A percentile compares a stretch with the other conserved stretches of the same genome.
phyloP scores from a whole-genome alignment of 2,113 vertebrate species.

The Chaetorhynchus papuensis region DNA sequence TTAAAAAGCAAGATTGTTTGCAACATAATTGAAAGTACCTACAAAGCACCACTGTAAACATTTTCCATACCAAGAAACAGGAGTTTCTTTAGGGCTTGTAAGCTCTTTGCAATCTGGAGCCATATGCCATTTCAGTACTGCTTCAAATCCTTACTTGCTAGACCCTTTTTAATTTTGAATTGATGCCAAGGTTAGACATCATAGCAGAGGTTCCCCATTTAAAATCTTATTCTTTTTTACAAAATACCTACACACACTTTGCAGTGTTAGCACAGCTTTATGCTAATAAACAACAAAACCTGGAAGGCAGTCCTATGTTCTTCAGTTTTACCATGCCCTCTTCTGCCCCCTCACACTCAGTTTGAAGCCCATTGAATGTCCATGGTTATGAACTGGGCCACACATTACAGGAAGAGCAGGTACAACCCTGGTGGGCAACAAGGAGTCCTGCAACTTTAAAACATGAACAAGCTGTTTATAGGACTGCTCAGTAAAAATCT shows the following conservation, averaged over 20 bases:
- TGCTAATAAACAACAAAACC: neutral
- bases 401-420: neutral
- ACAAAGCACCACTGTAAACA: constrained; percentile 38
- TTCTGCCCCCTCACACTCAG: neutral
- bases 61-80: constrained; percentile 42
- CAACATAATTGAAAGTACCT: constrained; percentile 32
- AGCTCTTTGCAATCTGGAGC: constrained; percentile 47
- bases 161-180: constrained; percentile 10
- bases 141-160: constrained; percentile 36
- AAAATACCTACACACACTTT: neutral
- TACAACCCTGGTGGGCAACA: neutral
- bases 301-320: neutral
- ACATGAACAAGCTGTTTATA: neutral
- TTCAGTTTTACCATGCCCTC: neutral
- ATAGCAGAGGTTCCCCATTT: neutral
- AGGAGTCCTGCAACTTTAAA: neutral
- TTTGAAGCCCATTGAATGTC: neutral
- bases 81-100: constrained; percentile 37
- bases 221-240: neutral
- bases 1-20: neutral
- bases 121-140: constrained; percentile 38
- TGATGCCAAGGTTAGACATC: constrained; percentile 35
- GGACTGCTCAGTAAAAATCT: neutral
- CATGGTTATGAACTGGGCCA: neutral
- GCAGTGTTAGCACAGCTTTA: neutral